A percentile compares a stretch with the other conserved stretches of the same genome.
phyloP scores from a whole-genome alignment of 1,140 invertebrate genomes.

The Meloidogyne hapla region DNA sequence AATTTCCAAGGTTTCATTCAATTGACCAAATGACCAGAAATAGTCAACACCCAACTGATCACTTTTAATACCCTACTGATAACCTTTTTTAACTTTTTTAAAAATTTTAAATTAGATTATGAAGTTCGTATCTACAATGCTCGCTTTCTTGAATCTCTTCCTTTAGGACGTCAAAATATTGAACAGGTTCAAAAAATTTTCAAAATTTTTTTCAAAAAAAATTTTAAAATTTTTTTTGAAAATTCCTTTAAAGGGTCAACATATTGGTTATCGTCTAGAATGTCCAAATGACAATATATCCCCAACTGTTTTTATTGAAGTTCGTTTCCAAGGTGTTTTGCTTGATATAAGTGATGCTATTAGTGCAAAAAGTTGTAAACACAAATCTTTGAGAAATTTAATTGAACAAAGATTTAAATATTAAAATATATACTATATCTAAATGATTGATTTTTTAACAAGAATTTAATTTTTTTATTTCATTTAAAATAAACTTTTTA shows the following conservation, averaged over 20 bases:
- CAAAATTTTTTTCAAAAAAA: not conserved
- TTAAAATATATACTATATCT: too few relatives aligned
- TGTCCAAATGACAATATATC: conserved; percentile 46
- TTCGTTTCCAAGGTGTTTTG: conserved; percentile 54
- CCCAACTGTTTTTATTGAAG: conserved; percentile 58
- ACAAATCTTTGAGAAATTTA: conserved; percentile 30
- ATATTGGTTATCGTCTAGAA: conserved; percentile 48
- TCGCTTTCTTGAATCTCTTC: conserved; percentile 53
- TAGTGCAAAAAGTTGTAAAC: conserved; percentile 42
- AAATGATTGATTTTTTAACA: too few relatives aligned
- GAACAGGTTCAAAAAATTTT: conserved; percentile 46
- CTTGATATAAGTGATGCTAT: conserved; percentile 59
- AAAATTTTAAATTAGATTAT: too few relatives aligned
- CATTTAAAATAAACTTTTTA: too few relatives aligned
- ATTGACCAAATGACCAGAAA: too few relatives aligned
- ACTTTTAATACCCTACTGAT: too few relatives aligned
- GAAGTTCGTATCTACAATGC: conserved; percentile 61
- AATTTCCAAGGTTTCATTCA: too few relatives aligned
- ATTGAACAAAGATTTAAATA: not conserved
- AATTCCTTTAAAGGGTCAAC: conserved; percentile 26
- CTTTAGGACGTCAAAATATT: conserved; percentile 53
- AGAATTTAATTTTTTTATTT: too few relatives aligned
- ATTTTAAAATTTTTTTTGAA: not conserved
- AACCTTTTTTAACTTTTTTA: too few relatives aligned
- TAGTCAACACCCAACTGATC: too few relatives aligned